Evolutionary conservation across 2,888 invertebrate genomes (phyloP).

Genomic region (Andrena haemorrhoa): DNA sequence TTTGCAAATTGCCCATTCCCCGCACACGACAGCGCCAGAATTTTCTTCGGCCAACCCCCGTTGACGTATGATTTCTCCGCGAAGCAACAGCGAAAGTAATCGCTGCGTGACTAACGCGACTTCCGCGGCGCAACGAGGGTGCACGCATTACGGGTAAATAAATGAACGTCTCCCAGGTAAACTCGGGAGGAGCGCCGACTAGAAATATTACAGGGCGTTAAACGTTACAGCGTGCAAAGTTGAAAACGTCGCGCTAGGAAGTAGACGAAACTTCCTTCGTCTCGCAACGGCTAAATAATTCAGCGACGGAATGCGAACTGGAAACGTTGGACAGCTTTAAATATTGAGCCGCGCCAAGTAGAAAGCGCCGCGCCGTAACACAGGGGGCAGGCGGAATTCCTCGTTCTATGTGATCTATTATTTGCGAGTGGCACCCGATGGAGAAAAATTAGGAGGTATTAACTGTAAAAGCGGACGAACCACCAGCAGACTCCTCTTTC

Average conservation of each 20-base stretch:
- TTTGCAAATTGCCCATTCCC: conserved; percentile 35
- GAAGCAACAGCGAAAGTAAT: not conserved
- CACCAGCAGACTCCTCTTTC: not conserved
- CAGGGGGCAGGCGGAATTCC: conserved; percentile 16
- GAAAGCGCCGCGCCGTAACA: conserved; percentile 1
- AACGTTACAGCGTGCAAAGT: conserved; percentile 23
- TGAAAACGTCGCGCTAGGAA: conserved; percentile 11
- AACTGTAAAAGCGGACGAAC: not conserved
- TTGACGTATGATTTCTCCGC: conserved; percentile 9
- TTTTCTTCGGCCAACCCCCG: conserved; percentile 13
- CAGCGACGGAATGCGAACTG: conserved; percentile 1
- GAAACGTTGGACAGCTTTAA: conserved; percentile 22
- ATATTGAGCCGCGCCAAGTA: conserved; percentile 15
- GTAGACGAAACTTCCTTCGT: conserved; percentile 11
- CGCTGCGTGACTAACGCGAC: not conserved
- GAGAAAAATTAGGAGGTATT: not conserved
- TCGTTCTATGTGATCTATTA: conserved; percentile 1
- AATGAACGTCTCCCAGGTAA: conserved; percentile 3
- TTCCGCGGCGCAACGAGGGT: not conserved
- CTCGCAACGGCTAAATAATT: conserved; percentile 18
- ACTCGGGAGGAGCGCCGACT: not conserved
- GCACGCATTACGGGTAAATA: not conserved
- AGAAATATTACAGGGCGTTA: conserved; percentile 23
- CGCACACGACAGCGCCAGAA: conserved; percentile 4
- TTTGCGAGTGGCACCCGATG: not conserved